Evolutionary conservation across 2,888 invertebrate genomes (phyloP).

Genomic region (Mythimna loreyi): DNA sequence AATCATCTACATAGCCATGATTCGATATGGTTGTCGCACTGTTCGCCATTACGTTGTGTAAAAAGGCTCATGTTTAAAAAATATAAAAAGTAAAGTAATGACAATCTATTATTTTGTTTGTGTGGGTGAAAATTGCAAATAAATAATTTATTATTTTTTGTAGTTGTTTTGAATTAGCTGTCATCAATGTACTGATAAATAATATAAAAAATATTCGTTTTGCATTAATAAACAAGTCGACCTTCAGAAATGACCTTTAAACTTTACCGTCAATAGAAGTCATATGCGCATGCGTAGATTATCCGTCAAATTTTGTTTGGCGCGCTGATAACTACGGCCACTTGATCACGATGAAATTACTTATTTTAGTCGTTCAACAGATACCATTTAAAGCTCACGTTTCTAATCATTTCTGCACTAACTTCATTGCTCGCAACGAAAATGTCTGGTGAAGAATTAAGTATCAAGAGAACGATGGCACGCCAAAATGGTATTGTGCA

Average conservation of each 20-base stretch:
- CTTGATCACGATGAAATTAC: conserved; percentile 86
- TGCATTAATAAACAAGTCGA: conserved; percentile 54
- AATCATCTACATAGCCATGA: too few relatives aligned
- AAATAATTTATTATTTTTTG: neutral
- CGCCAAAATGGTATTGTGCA: conserved; percentile 96
- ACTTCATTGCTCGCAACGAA: conserved; percentile 69
- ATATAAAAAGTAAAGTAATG: neutral
- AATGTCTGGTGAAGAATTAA: conserved; percentile 83
- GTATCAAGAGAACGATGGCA: conserved; percentile 84
- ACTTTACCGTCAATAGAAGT: conserved; percentile 75
- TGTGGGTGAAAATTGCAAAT: conserved; percentile 11
- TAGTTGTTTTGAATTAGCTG: neutral
- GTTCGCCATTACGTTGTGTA: neutral
- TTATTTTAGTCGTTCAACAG: conserved; percentile 84
- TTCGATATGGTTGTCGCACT: too few relatives aligned
- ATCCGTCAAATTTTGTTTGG: conserved; percentile 84
- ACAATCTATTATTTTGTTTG: neutral
- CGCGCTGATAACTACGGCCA: conserved; percentile 83
- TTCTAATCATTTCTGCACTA: conserved; percentile 60
- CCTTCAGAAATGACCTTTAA: conserved; percentile 83
- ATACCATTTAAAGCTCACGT: conserved; percentile 80
- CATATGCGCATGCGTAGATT: conserved; percentile 83
- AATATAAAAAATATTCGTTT: conserved; percentile 7
- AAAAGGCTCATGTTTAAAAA: conserved; percentile 12
- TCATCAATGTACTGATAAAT: neutral